Conservation (phyloP, 2,797 vertebrate genomes). For the Dallia pectoralis region DNA sequence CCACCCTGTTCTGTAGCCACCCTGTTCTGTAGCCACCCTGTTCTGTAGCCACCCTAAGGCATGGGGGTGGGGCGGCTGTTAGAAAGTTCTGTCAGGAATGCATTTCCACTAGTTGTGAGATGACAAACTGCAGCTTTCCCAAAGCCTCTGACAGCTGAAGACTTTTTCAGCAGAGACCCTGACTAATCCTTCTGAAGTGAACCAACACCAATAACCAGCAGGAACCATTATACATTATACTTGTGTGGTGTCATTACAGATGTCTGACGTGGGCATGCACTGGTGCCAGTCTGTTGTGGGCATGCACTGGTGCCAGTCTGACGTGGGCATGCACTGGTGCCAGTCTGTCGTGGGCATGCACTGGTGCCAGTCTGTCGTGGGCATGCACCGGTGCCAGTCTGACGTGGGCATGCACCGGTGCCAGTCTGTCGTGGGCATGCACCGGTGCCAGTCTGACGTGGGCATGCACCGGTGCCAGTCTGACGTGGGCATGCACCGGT, state of each 20-base stretch:
- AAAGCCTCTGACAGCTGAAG: constrained; percentile 51
- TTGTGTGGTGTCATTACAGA: not conserved
- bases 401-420: too few species aligned
- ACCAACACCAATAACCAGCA: too few species aligned
- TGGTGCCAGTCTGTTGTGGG: not conserved
- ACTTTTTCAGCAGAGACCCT: constrained; percentile 41
- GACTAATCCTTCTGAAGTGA: not conserved
- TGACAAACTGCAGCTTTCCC: constrained; percentile 68
- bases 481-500: not conserved
- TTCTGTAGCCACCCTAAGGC: constrained; percentile 65
- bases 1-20: constrained; percentile 56
- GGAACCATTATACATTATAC: too few species aligned
- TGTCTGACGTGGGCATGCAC: not conserved
- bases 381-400: not conserved
- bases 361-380: not conserved
- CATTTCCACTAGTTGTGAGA: constrained; percentile 66
- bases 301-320: not conserved
- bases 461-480: not conserved
- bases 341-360: not conserved
- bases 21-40: constrained; percentile 49
- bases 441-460: not conserved
- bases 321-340: too few species aligned
- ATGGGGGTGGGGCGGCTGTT: constrained; percentile 23
- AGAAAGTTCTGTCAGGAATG: constrained; percentile 64
- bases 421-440: not conserved